A percentile compares a stretch with the other conserved stretches of the same genome.
Conservation (phyloP, 2,797 vertebrate species). For the Esox lucius region DNA sequence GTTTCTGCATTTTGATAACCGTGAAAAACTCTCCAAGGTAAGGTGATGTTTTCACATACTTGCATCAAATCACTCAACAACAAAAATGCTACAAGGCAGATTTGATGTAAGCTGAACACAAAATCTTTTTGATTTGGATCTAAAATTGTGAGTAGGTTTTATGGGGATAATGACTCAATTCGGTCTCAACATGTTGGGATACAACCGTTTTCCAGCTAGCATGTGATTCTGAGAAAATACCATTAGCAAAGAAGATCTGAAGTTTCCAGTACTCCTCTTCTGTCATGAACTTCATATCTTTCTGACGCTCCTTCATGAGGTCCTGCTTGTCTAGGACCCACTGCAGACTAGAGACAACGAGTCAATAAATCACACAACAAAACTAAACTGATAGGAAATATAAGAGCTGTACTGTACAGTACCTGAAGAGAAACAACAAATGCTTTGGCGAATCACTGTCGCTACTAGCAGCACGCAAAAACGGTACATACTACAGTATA, state of each 20-base stretch:
- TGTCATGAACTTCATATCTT: constrained; percentile 94
- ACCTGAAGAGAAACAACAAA: neutral
- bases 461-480: neutral
- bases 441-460: neutral
- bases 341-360: constrained; percentile 80
- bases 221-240: constrained; percentile 61
- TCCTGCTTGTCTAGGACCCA: constrained; percentile 99
- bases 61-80: too few species aligned
- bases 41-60: too few species aligned
- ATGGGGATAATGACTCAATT: too few species aligned
- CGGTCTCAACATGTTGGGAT: neutral
- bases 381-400: neutral
- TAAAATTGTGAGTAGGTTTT: too few species aligned
- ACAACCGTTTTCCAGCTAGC: neutral
- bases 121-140: too few species aligned
- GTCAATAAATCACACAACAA: neutral
- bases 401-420: neutral
- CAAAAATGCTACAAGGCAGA: too few species aligned
- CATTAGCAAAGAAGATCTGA: constrained; percentile 99
- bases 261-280: constrained; percentile 99
- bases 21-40: too few species aligned
- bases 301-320: constrained; percentile 96
- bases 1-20: too few species aligned
- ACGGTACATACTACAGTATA: neutral
- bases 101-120: too few species aligned